A percentile compares a stretch with the other conserved stretches of the same genome.
phyloP scores from a whole-genome alignment of 2,113 vertebrate species.

The Pygoscelis adeliae region DNA sequence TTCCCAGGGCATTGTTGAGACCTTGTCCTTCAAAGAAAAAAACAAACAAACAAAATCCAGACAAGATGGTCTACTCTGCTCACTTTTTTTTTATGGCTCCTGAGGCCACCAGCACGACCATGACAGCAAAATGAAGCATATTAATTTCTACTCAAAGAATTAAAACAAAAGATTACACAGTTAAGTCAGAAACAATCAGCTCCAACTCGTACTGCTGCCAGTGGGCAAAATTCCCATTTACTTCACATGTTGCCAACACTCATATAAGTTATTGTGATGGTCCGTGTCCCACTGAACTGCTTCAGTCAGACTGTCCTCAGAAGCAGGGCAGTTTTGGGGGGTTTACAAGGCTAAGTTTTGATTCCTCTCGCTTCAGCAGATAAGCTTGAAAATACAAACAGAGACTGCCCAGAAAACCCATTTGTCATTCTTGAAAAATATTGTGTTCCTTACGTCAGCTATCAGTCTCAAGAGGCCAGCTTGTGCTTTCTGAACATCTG shows the following conservation, averaged over 20 bases:
- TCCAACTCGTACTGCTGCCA: background rate
- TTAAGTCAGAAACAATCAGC: background rate
- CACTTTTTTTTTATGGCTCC: background rate
- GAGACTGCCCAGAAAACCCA: background rate
- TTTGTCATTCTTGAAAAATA: background rate
- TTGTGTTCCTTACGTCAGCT: background rate
- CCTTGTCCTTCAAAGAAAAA: background rate
- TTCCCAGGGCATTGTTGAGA: background rate
- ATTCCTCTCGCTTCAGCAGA: background rate
- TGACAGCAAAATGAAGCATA: background rate
- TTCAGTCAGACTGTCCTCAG: background rate
- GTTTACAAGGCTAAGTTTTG: background rate
- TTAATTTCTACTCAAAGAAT: background rate
- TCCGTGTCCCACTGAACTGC: background rate
- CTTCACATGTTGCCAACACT: background rate
- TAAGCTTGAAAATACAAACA: background rate
- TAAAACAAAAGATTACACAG: background rate
- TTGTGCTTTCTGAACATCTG: background rate
- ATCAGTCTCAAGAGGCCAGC: background rate
- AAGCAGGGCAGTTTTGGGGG: background rate
- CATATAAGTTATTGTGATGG: background rate
- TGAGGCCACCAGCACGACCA: fast-evolving
- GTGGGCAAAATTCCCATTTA: background rate
- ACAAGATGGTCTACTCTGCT: background rate
- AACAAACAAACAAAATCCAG: background rate